Conservation (phyloP, 2,888 invertebrate species). For the Ormyrus pomaceus region DNA sequence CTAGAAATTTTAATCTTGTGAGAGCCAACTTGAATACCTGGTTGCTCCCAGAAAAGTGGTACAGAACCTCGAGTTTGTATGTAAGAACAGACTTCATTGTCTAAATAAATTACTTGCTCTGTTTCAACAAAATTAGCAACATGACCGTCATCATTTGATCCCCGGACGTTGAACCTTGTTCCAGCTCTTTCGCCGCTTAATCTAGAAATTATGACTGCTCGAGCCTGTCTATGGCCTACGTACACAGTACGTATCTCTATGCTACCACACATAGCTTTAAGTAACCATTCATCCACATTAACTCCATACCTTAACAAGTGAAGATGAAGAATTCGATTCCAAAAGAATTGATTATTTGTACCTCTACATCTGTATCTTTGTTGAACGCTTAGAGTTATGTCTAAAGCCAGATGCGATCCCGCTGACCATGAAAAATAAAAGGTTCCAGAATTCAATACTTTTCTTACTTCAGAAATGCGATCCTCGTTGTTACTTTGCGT, state of each 20-base stretch:
- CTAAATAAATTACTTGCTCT: conserved; percentile 96
- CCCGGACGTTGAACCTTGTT: conserved; percentile 97
- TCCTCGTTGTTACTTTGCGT: conserved; percentile 80
- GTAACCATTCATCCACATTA: conserved; percentile 92
- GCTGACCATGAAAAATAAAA: conserved; percentile 96
- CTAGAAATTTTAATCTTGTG: conserved; percentile 98
- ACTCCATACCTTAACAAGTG: conserved; percentile 95
- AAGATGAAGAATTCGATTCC: conserved; percentile 97
- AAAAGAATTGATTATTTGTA: conserved; percentile 98
- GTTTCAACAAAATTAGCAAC: conserved; percentile 99
- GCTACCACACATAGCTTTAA: conserved; percentile 97
- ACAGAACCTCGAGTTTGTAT: conserved; percentile 97
- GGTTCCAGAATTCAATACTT: conserved; percentile 97
- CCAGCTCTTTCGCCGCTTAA: conserved; percentile 98
- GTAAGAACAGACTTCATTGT: conserved; percentile 92
- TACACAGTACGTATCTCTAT: conserved; percentile 99
- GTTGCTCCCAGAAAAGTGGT: conserved; percentile 99
- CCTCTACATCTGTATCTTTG: conserved; percentile 86
- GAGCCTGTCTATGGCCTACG: conserved; percentile 94
- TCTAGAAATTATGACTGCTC: conserved; percentile 96
- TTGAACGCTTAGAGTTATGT: conserved; percentile 96
- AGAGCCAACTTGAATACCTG: conserved; percentile 98
- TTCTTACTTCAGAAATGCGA: conserved; percentile 82
- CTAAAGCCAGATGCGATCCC: conserved; percentile 80
- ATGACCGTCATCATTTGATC: conserved; percentile 99